Conservation (phyloP, 2,797 vertebrate species). For the Epinephelus awoara region DNA sequence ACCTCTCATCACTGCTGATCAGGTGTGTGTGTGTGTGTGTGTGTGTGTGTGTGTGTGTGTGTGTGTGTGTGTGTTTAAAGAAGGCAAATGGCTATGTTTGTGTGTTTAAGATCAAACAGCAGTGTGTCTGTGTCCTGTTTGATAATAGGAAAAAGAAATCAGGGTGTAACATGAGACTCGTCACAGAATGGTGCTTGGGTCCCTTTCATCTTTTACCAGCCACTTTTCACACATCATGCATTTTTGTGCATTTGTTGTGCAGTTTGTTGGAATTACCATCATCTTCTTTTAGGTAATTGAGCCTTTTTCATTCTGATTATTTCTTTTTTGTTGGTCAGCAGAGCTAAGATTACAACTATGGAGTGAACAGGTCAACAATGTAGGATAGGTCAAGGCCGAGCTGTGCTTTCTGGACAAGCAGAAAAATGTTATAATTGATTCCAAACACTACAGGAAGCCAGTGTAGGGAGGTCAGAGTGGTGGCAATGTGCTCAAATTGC, state of each 20-base stretch:
- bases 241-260: too few relatives aligned
- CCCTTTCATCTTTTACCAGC: background rate
- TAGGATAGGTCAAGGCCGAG: background rate
- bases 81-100: background rate
- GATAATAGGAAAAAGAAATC: background rate
- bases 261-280: background rate
- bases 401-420: background rate
- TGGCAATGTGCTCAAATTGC: background rate
- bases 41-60: constrained; percentile 16
- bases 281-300: too few relatives aligned
- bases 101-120: background rate
- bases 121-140: constrained; percentile 10
- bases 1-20: constrained; percentile 93
- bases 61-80: background rate
- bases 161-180: background rate
- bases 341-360: background rate
- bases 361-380: background rate
- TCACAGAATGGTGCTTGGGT: background rate
- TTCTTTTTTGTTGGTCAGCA: background rate
- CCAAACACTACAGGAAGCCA: background rate
- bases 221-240: background rate
- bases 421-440: background rate
- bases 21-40: constrained; percentile 82
- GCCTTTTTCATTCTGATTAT: background rate
- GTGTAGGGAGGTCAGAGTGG: too few relatives aligned